Conservation (phyloP, 1,140 invertebrate genomes). For the Papilio polyxenes region DNA sequence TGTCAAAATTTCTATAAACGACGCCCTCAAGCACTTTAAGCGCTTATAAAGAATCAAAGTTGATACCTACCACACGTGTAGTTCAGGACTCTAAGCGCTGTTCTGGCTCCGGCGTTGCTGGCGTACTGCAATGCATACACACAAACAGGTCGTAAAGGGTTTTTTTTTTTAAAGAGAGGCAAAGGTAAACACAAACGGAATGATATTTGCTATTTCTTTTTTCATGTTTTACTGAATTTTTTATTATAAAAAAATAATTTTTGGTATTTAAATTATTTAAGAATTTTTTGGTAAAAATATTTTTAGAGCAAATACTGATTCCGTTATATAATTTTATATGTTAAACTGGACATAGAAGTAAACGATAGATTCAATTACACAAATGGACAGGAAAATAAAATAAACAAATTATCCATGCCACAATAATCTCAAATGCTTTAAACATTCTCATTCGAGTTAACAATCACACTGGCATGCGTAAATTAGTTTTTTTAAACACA, state of each 20-base stretch:
- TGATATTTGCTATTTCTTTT: slow-evolving; percentile 36
- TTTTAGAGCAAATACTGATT: slow-evolving; percentile 40
- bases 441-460: slow-evolving; percentile 58
- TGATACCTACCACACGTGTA: slow-evolving; percentile 54
- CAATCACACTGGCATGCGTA: slow-evolving; percentile 62
- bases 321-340: slow-evolving; percentile 34
- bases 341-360: slow-evolving; percentile 15
- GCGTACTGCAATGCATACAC: slow-evolving; percentile 80
- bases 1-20: neutral
- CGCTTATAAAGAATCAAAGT: neutral
- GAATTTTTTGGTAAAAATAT: neutral
- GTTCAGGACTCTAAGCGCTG: slow-evolving; percentile 77
- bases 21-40: neutral
- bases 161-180: slow-evolving; percentile 39
- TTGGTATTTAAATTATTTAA: neutral
- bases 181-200: slow-evolving; percentile 27
- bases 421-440: slow-evolving; percentile 37
- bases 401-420: slow-evolving; percentile 45
- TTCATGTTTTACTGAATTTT: neutral
- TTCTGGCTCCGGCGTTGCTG: slow-evolving; percentile 79
- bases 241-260: neutral
- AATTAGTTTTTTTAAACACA: slow-evolving; percentile 49
- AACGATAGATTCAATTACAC: slow-evolving; percentile 32
- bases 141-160: slow-evolving; percentile 59
- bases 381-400: slow-evolving; percentile 24